A percentile compares a stretch with the other conserved stretches of the same genome.
Conservation (phyloP, 2,113 vertebrate genomes). For the Bombycilla garrulus region DNA sequence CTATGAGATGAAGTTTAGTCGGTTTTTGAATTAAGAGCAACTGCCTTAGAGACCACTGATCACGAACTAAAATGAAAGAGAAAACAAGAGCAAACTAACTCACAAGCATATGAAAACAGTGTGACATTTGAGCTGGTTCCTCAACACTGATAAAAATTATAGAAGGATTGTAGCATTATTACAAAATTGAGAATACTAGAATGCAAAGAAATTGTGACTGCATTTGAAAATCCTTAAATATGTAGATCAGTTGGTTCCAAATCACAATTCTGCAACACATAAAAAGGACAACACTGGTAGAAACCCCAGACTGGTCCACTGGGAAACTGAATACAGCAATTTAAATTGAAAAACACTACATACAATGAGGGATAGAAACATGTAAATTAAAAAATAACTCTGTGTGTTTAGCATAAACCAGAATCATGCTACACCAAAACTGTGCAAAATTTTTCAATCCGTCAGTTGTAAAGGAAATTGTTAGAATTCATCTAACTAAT, state of each 20-base stretch:
- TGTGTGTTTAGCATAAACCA: background rate
- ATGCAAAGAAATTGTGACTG: background rate
- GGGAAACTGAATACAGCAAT: background rate
- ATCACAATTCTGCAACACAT: background rate
- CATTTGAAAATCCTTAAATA: background rate
- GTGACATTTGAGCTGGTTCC: background rate
- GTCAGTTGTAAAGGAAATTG: background rate
- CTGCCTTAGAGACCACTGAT: background rate
- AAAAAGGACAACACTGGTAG: background rate
- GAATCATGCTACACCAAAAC: background rate
- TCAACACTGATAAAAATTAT: background rate
- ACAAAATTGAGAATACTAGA: background rate
- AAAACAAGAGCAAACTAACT: background rate
- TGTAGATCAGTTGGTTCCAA: background rate
- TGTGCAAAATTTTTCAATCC: background rate
- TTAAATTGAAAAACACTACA: fast-evolving
- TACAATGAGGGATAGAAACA: background rate
- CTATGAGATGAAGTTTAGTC: background rate
- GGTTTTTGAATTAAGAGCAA: fast-evolving
- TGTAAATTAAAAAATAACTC: background rate
- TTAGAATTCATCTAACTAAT: background rate
- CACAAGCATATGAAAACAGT: background rate
- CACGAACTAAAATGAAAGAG: background rate
- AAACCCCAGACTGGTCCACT: background rate
- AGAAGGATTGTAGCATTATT: background rate